Evolutionary conservation across 2,113 vertebrate genomes (phyloP), one percentile per base, ranked within the genome.

Genomic region (Stigmatopora nigra): DNA sequence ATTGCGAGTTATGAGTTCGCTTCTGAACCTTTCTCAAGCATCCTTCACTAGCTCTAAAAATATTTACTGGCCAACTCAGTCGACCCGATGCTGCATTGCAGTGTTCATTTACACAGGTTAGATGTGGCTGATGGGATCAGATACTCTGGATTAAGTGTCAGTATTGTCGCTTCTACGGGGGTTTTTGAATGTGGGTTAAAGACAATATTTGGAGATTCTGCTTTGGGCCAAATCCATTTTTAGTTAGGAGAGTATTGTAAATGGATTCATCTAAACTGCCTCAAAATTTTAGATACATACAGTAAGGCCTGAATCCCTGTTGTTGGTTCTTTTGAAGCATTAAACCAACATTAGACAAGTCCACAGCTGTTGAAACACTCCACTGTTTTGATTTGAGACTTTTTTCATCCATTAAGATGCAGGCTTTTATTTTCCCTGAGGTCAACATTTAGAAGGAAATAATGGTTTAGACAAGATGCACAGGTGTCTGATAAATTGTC

Each of bases 1-100:
- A 80, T 81, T 71, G 75, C 56, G 35, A 78, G 78, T 85, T 87
- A 88, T 88, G 87, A 88, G 84, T 88, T 80, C 80, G 82, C 75
- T 72, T 83, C 80, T 85, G 84, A 87, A 74, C 77, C 77, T 65
- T 77, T 79, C 77, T 85, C 82, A 51, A 77, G 74, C 77, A 81
- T 81, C 79, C 79, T 83, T 77, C 68, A 75, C 83, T 72, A 78
- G 67, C 77, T 85, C 66, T 84, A 78, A 83, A 83, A 87, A 88
- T 80, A 88, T 87, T 90, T 80, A 85, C 68, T 77, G 38, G 72
- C 77, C 82, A 61, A 22, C 38, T 45, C 79, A 76, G 77, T 75
- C 76, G 69, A 58, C 60, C 71, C 47, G 65, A 49, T 70, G 71
- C 58, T 59, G 67, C 64, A 61, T 63, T 64, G 74, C 58, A 41